Percentiles rank a stretch among this genome's conserved stretches.
Evolutionary conservation across 1,140 invertebrate genomes (phyloP).

Genomic region (Doryteuthis pealeii): DNA sequence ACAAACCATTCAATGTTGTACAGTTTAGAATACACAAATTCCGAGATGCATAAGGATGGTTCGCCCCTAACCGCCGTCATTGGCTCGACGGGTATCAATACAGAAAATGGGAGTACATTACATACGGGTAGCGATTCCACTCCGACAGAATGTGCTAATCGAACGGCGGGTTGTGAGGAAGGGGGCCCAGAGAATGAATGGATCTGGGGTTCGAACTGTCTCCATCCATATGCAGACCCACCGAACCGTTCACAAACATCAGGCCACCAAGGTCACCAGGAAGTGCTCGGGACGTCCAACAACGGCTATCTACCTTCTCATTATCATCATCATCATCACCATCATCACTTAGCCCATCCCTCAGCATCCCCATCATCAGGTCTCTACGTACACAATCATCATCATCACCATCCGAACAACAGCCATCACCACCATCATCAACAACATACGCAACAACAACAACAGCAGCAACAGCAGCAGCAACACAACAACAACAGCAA

Average conservation of each 20-base stretch:
- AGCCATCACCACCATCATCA: background rate
- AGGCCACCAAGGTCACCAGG: background rate
- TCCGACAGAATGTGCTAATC: too few species aligned
- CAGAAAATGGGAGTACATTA: too few species aligned
- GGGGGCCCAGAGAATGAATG: background rate
- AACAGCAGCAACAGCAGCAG: background rate
- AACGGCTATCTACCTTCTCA: background rate
- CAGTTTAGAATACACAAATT: too few species aligned
- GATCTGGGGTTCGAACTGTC: background rate
- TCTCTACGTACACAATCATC: background rate
- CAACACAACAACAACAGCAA: background rate
- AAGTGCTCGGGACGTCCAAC: background rate
- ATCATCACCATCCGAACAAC: background rate
- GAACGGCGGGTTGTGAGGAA: too few species aligned
- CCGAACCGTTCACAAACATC: background rate
- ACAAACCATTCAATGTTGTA: too few species aligned
- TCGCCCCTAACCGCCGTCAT: too few species aligned
- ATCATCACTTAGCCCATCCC: background rate
- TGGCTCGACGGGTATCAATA: too few species aligned
- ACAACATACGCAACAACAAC: background rate
- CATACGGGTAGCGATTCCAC: too few species aligned
- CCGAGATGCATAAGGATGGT: too few species aligned
- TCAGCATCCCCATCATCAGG: background rate
- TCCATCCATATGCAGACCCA: background rate
- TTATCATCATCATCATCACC: background rate